Conservation (phyloP, 2,113 vertebrate species). For the Struthidea cinerea region DNA sequence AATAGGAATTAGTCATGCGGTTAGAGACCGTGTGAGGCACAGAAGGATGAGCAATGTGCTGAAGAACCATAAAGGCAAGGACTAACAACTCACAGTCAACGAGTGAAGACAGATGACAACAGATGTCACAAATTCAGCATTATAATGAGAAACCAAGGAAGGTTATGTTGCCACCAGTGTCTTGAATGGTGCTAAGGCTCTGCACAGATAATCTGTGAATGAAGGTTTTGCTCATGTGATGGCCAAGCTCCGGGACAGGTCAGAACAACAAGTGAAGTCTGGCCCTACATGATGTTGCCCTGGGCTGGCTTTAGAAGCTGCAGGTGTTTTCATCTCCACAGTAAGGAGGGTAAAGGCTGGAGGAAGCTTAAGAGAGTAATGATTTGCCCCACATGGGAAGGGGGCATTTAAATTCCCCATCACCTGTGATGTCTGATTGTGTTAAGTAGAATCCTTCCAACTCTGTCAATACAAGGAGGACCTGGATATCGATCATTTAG, state of each 20-base stretch:
- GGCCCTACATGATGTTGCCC: too few relatives aligned
- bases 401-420: background rate
- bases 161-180: rapidly evolving
- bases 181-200: background rate
- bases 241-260: background rate
- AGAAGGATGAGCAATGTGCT: background rate
- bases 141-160: background rate
- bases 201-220: background rate
- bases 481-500: background rate
- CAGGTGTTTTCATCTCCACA: background rate
- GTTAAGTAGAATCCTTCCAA: background rate
- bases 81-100: background rate
- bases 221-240: background rate
- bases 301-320: background rate
- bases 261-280: background rate
- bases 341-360: background rate
- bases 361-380: background rate
- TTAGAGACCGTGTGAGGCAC: rapidly evolving
- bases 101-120: background rate
- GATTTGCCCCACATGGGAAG: background rate
- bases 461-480: background rate
- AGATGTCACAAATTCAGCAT: background rate
- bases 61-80: background rate
- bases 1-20: background rate
- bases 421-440: background rate